Conservation (phyloP, 2,888 invertebrate genomes). For the Nephrotoma flavescens region DNA sequence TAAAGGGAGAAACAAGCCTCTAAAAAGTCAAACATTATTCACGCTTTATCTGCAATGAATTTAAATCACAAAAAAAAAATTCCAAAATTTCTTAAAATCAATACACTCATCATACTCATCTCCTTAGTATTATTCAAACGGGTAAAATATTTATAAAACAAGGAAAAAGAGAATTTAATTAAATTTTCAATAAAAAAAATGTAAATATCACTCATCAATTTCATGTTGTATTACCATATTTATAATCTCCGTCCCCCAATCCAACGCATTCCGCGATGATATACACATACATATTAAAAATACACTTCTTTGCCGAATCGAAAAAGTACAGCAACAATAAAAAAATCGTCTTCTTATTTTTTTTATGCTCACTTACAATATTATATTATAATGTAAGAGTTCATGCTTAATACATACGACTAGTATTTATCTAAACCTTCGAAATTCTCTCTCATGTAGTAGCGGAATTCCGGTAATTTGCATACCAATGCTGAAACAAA, state of each 20-base stretch:
- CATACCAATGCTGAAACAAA: no score
- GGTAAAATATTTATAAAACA: not conserved
- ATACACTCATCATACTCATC: not conserved
- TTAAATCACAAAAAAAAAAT: not conserved
- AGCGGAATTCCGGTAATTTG: no score
- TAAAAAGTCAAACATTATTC: not conserved
- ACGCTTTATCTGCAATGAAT: not conserved
- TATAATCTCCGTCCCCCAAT: not conserved
- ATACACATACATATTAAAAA: not conserved
- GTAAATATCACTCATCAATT: not conserved
- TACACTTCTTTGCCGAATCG: not conserved
- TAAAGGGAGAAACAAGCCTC: no score
- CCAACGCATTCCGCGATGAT: not conserved
- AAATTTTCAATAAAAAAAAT: not conserved
- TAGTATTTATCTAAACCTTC: no score
- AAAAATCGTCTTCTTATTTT: not conserved
- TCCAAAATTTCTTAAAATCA: not conserved
- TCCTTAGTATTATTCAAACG: not conserved
- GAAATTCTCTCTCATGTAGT: no score
- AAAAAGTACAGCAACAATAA: not conserved
- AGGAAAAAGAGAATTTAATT: not conserved
- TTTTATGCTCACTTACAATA: no score
- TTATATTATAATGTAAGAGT: no score
- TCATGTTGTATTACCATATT: not conserved
- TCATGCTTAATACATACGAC: no score